These are phyloP conservation scores for Apodemia hepburni DNA, from an alignment of 2,888 invertebrate species.

Conservation along the genomic window DNA sequence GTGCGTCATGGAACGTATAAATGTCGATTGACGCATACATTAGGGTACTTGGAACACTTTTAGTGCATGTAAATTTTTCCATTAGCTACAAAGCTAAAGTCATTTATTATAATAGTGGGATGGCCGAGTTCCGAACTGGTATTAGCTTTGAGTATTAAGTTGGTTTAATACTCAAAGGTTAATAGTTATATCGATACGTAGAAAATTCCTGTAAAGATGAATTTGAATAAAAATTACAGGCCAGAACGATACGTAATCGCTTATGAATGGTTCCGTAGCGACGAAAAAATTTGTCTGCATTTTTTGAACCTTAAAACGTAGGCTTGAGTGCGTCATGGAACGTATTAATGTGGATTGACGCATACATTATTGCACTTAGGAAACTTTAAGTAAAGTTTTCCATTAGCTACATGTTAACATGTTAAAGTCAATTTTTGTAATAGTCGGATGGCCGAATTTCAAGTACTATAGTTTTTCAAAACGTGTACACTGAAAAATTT, in stretches of 20 bases:
- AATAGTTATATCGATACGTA: background rate
- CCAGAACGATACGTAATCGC: too few species aligned
- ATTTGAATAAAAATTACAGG: too few species aligned
- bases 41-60: background rate
- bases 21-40: slow-evolving; percentile 1
- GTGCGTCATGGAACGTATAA: background rate
- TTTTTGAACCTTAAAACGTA: background rate
- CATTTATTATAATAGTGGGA: background rate
- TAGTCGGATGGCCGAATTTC: too few species aligned
- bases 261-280: too few species aligned
- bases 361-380: background rate
- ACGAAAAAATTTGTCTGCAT: too few species aligned
- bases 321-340: background rate
- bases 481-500: too few species aligned
- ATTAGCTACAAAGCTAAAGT: background rate
- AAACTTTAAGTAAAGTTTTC: slow-evolving; percentile 2
- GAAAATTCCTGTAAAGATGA: too few species aligned
- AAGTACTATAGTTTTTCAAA: too few species aligned
- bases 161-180: too few species aligned
- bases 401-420: background rate
- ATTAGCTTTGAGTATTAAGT: too few species aligned
- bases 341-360: background rate
- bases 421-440: too few species aligned
- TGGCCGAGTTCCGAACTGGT: background rate
- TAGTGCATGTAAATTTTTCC: slow-evolving; percentile 2